A percentile compares a stretch with the other conserved stretches of the same genome.
Evolutionary conservation across 2,888 invertebrate species (phyloP).

Genomic region (Drosophila silvestris): DNA sequence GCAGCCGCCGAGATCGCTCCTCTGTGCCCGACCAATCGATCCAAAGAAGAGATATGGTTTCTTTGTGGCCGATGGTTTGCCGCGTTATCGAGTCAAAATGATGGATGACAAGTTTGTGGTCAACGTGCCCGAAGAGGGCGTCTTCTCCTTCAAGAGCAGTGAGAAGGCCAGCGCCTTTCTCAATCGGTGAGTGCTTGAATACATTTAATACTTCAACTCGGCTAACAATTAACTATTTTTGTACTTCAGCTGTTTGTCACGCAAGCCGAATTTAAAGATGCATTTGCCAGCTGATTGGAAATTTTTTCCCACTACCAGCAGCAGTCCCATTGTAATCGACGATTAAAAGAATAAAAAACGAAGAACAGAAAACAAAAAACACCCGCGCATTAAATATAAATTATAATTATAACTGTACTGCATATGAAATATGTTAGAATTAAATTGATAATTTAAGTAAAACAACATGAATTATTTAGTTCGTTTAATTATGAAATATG

Average conservation of each 20-base stretch:
- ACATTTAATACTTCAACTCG: background rate
- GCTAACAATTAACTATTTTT: background rate
- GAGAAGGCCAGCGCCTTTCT: slow-evolving; percentile 71
- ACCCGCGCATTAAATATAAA: slow-evolving; percentile 40
- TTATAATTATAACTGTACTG: slow-evolving; percentile 2
- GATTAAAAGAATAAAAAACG: slow-evolving; percentile 51
- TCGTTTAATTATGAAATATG: slow-evolving; percentile 19
- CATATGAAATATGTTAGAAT: slow-evolving; percentile 67
- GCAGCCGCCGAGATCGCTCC: background rate
- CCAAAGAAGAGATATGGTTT: slow-evolving; percentile 59
- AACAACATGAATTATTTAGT: slow-evolving; percentile 18
- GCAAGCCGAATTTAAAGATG: slow-evolving; percentile 13
- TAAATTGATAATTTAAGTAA: slow-evolving; percentile 26
- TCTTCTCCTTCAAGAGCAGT: slow-evolving; percentile 63
- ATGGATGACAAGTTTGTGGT: slow-evolving; percentile 66
- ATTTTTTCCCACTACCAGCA: slow-evolving; percentile 48
- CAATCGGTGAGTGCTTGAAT: slow-evolving; percentile 70
- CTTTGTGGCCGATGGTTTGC: slow-evolving; percentile 65
- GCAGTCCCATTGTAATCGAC: slow-evolving; percentile 67
- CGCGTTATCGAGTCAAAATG: slow-evolving; percentile 75
- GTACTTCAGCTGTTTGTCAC: slow-evolving; percentile 56
- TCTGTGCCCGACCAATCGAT: background rate
- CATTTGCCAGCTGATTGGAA: slow-evolving; percentile 65
- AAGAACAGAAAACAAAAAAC: background rate
- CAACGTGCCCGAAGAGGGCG: slow-evolving; percentile 74